These are phyloP conservation scores for Pachyuromys duprasi DNA, from an alignment of 2,797 vertebrate genomes.

Conservation along the genomic window DNA sequence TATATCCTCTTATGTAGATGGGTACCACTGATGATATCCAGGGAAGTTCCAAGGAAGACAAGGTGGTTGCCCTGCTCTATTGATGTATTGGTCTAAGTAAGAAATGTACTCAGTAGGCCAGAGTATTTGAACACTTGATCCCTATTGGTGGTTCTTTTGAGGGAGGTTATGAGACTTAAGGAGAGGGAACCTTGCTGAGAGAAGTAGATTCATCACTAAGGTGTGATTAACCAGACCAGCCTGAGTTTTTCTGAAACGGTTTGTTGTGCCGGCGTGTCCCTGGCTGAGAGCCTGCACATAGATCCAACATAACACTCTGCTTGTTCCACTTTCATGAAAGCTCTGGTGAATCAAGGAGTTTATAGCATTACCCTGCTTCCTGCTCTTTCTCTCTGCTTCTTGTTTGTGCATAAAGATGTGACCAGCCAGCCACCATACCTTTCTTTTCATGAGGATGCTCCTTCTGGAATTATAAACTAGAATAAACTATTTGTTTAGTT, in stretches of 20 bases:
- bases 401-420: background rate
- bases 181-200: background rate
- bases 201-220: background rate
- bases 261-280: background rate
- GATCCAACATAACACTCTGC: background rate
- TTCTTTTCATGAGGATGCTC: background rate
- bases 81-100: too few species aligned
- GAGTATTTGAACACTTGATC: background rate
- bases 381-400: background rate
- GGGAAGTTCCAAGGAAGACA: too few species aligned
- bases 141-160: background rate
- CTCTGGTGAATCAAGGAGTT: background rate
- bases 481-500: background rate
- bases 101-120: too few species aligned
- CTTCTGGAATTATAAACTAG: background rate
- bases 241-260: background rate
- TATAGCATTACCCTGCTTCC: background rate
- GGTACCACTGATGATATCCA: too few species aligned
- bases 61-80: too few species aligned
- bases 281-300: background rate
- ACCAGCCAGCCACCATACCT: background rate
- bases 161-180: background rate
- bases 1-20: background rate
- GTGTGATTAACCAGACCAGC: background rate
- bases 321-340: background rate